Conservation (phyloP, 2,888 invertebrate genomes). For the Orthosia incerta region DNA sequence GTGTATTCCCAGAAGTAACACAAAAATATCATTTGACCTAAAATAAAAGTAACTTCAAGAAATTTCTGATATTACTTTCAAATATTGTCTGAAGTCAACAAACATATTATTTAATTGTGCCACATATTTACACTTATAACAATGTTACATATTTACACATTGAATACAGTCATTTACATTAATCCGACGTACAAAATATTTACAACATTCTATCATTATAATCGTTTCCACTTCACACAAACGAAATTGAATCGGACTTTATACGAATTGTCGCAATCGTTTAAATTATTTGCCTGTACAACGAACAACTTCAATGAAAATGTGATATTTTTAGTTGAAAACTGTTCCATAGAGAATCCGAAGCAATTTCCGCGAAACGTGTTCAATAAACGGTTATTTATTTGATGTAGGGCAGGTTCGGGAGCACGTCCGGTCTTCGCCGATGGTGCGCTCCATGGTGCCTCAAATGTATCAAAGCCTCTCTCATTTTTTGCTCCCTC, state of each 20-base stretch:
- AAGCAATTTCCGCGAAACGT: conserved; percentile 59
- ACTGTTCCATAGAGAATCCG: conserved; percentile 45
- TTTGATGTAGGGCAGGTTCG: conserved; percentile 86
- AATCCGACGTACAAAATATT: conserved; percentile 74
- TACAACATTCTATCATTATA: conserved; percentile 61
- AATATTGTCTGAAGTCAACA: conserved; percentile 84
- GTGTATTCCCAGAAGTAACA: neutral
- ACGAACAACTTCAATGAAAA: conserved; percentile 15
- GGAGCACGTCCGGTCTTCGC: conserved; percentile 81
- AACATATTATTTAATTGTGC: conserved; percentile 73
- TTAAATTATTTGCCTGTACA: conserved; percentile 23
- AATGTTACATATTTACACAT: conserved; percentile 83
- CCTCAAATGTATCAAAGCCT: conserved; percentile 86
- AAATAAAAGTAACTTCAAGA: neutral
- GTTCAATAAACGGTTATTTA: conserved; percentile 68
- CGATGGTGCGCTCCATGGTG: conserved; percentile 87
- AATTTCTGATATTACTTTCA: conserved; percentile 46
- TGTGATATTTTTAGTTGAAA: conserved; percentile 19
- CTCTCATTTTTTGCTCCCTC: conserved; percentile 86
- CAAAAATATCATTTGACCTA: neutral
- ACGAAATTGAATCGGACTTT: conserved; percentile 42
- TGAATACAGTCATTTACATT: conserved; percentile 75
- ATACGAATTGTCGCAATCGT: conserved; percentile 24
- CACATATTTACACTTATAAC: conserved; percentile 77
- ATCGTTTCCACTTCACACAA: conserved; percentile 44